A percentile compares a stretch with the other conserved stretches of the same genome.
Conservation (phyloP, 2,888 invertebrate genomes). For the Lithophane socia region DNA sequence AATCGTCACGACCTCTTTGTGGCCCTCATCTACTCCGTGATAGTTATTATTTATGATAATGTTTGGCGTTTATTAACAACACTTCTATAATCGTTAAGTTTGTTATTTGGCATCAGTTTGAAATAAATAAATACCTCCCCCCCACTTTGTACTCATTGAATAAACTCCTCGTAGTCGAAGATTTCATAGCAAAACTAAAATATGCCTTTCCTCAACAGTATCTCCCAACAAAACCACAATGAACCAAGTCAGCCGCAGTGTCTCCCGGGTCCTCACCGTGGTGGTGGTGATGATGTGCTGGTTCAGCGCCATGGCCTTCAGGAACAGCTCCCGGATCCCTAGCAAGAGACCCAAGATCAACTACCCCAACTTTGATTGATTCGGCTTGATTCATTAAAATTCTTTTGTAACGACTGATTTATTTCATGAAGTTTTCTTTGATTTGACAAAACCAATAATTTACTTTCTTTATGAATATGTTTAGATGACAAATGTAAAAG, state of each 20-base stretch:
- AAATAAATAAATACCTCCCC: no score
- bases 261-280: conserved; percentile 42
- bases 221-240: conserved; percentile 24
- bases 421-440: not conserved
- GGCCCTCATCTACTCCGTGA: not conserved
- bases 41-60: not conserved
- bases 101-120: not conserved
- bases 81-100: not conserved
- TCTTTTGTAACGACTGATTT: no score
- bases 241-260: conserved; percentile 27
- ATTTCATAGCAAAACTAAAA: not conserved
- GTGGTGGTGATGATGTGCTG: conserved; percentile 48
- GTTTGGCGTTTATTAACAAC: conserved; percentile 1
- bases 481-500: not conserved
- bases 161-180: not conserved
- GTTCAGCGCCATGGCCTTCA: conserved; percentile 54
- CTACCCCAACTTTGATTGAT: conserved; percentile 22
- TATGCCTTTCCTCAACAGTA: conserved; percentile 8
- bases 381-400: conserved; percentile 8
- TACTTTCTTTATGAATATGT: not conserved
- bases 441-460: not conserved
- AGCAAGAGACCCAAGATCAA: conserved; percentile 40
- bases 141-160: not conserved
- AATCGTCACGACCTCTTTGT: conserved; percentile 9
- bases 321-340: conserved; percentile 61